Evolutionary conservation across 2,888 invertebrate genomes (phyloP).

Genomic region (Apoderus coryli): DNA sequence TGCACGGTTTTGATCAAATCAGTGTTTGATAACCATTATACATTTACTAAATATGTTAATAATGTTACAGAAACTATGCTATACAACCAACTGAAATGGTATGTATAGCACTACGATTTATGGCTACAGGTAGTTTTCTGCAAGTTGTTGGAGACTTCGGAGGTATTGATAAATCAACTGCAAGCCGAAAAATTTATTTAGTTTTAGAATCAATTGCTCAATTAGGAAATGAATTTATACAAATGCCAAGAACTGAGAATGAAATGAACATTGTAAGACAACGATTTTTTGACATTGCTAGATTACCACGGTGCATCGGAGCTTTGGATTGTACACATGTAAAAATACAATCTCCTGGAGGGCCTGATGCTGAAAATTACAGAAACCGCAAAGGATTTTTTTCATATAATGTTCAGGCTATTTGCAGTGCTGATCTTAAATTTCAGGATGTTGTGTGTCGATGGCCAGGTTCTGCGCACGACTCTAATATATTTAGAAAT

Average conservation of each 20-base stretch:
- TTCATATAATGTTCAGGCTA: conserved; percentile 20
- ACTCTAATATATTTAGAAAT: conserved; percentile 12
- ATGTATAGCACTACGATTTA: conserved; percentile 1
- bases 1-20: no score
- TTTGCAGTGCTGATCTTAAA: conserved; percentile 16
- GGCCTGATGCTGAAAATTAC: conserved; percentile 18
- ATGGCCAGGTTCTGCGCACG: conserved; percentile 21
- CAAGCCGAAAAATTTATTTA: background rate
- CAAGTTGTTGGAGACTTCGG: background rate
- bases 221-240: background rate
- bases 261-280: background rate
- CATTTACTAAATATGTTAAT: no score
- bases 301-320: conserved; percentile 17
- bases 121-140: conserved; percentile 1
- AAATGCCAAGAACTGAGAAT: background rate
- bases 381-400: conserved; percentile 20
- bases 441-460: conserved; percentile 19
- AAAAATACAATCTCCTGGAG: conserved; percentile 22
- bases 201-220: background rate
- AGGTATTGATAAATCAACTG: conserved; percentile 1
- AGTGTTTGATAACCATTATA: no score
- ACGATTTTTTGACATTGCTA: conserved; percentile 4
- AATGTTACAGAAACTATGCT: conserved; percentile 9
- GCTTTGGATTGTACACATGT: conserved; percentile 22
- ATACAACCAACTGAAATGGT: conserved; percentile 6